A percentile compares a stretch with the other conserved stretches of the same genome.
phyloP scores from a whole-genome alignment of 2,797 vertebrate species.

The Podarcis lilfordi region DNA sequence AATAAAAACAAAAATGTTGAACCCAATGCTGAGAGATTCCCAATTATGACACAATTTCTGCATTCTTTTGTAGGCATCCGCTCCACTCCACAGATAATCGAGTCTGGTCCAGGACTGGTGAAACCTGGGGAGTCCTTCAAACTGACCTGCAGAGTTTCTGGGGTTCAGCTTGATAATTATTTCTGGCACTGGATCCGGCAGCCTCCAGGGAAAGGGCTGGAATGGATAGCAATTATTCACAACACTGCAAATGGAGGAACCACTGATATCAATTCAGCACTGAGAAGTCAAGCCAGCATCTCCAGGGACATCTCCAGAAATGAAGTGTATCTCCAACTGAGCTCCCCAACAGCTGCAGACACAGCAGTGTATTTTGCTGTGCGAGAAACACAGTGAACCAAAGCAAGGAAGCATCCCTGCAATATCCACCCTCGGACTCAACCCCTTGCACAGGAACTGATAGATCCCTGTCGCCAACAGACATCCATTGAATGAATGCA shows the following conservation, averaged over 20 bases:
- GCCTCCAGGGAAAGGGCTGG: neutral
- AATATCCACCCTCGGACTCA: neutral
- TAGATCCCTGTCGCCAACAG: no score
- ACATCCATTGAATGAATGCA: no score
- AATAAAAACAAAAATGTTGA: neutral
- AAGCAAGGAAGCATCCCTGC: neutral
- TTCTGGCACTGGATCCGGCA: neutral
- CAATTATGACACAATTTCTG: neutral
- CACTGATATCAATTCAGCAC: neutral
- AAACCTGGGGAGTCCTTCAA: neutral
- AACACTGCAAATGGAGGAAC: neutral
- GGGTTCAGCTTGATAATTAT: neutral
- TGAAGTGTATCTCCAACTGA: constrained; percentile 12
- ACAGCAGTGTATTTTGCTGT: neutral
- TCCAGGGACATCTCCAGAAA: constrained; percentile 13
- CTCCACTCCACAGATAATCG: neutral
- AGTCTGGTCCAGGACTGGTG: neutral
- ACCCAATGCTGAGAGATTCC: neutral
- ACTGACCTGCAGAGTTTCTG: constrained; percentile 23
- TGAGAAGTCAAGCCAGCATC: neutral
- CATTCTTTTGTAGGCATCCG: neutral
- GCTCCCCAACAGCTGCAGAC: neutral
- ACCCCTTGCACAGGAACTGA: fast-evolving
- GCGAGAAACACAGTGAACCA: neutral
- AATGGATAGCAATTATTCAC: neutral